phyloP scores from a whole-genome alignment of 2,888 invertebrate genomes.

The Yponomeuta sedellus region DNA sequence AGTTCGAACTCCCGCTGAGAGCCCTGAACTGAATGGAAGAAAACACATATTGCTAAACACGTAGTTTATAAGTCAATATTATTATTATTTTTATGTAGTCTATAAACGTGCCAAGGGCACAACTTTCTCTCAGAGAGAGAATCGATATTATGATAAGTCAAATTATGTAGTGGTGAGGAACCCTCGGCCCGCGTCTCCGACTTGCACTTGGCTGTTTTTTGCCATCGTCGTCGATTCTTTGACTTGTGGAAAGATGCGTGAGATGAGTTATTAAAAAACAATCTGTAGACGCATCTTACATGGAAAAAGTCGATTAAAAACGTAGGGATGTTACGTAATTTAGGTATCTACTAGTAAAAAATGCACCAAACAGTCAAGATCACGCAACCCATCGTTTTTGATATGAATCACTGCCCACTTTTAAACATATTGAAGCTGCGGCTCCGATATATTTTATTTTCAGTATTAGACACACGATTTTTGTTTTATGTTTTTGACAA shows the following conservation, averaged over 20 bases:
- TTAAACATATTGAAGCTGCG: too few species aligned
- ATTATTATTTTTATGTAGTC: too few species aligned
- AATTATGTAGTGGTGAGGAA: too few species aligned
- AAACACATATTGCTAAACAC: too few species aligned
- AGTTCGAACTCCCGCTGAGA: too few species aligned
- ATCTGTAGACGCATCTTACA: neutral
- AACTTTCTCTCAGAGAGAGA: too few species aligned
- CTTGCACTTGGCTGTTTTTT: neutral
- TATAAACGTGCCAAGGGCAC: too few species aligned
- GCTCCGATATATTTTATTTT: neutral
- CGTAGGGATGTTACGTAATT: neutral
- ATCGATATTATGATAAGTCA: too few species aligned
- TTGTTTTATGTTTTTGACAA: too few species aligned
- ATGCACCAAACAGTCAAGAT: slow-evolving; percentile 21
- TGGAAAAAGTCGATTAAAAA: neutral
- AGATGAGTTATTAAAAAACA: slow-evolving; percentile 30
- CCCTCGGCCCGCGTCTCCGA: too few species aligned
- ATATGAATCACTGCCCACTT: slow-evolving; percentile 30
- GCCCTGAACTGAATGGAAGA: too few species aligned
- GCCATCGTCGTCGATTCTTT: neutral
- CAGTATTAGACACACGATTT: neutral
- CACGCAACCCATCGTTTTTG: slow-evolving; percentile 39
- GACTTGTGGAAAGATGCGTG: slow-evolving; percentile 24
- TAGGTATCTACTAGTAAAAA: neutral
- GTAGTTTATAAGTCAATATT: too few species aligned